Base-by-base conservation (phyloP, 2,113 vertebrate species). In the Toxostoma redivivum region DNA sequence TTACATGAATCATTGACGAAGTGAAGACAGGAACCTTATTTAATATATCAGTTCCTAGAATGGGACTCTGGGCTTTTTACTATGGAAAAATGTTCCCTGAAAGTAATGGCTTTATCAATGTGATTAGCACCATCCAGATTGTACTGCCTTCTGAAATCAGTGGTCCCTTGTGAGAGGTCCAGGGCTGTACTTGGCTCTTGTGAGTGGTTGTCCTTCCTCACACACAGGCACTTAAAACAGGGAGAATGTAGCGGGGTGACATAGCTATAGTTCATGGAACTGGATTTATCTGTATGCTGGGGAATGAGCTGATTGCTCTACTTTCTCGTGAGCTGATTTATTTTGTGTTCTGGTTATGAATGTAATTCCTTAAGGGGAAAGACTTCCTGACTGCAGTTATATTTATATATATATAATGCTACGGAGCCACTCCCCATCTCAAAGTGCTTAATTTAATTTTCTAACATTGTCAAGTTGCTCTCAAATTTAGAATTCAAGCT, bases 401-500 rank as follows among this genome's bases (percentile, higher is more conserved):
- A 70, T 71, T 86, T 95, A 40, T 44, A 53, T 12, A 53, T 18
- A 53, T 88, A 82, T 60, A n/a, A n/a, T 67, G 25, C 30, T 62
- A 66, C 1, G 1, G 71, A 94, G 44, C 44, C 44, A 70, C 89
- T 85, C 64, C 27, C n/a, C 38, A 62, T 74, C 60, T 92, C 9
- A 0, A 5, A 69, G 44, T 45, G 67, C 72, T 88, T 94, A 78
- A 88, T 88, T 88, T 90, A 73, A 38, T 73, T 91, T 44, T 56
- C 76, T 86, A 73, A 86, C 45, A 18, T 86, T 88, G 64, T 88
- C 62, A 95, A 60, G 44, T 73, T 77, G 31, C 60, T 93, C 70
- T 94, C 71, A 73, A 83, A 96, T 94, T 84, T 80, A 86, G 86
- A 88, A 86, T 60, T 82, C 56, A 70, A 51, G 40, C 33, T 88